Base-by-base conservation (phyloP, 2,113 vertebrate genomes). In the Catharus bicknelli region DNA sequence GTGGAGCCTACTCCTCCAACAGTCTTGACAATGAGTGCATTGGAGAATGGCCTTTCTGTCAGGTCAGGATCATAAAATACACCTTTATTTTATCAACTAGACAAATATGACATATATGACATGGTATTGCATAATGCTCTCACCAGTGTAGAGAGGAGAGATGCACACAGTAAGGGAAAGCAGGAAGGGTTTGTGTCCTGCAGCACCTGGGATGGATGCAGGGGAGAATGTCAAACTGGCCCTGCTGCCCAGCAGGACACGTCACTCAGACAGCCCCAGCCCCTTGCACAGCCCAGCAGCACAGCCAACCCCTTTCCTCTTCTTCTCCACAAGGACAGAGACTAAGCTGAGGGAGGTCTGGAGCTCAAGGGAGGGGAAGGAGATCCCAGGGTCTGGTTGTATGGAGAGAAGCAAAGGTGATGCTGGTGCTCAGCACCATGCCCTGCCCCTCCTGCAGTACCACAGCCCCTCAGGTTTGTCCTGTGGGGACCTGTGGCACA, bases 401-500 rank as follows among this genome's bases (percentile, higher is more conserved):
- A 2, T 0, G 4, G 40, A 68, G 22, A 42, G 5, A 23, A 5
- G 22, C 6, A 13, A 29, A 82, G 66, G 25, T n/a, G 64, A 8
- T 1, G 2, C 13, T 43, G 48, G 29, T 59, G 48, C 59, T 55
- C 34, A 77, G 34, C 63, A 40, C 9, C 1, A 0, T 64, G 64
- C 29, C 18, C 54, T 59, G 50, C 20, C 8, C 13, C 38, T 77
- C 64, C 72, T 43, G 63, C 58, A 67, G 47, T 0, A 1, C 47
- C 3, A 1, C 38, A 26, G 23, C 40, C 0, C 10, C 26, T 22
- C 3, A 2, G 53, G 3, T 18, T 3, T 12, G 23, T 17, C 38
- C 32, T 15, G 26, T 20, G 66, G 59, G 22, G 19, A 3, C 9
- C 2, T 7, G 42, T 30, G 59, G 59, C 50, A 25, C 42, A 6